Base-by-base conservation (phyloP, 2,113 vertebrate species). In the Acanthochromis polyacanthus region DNA sequence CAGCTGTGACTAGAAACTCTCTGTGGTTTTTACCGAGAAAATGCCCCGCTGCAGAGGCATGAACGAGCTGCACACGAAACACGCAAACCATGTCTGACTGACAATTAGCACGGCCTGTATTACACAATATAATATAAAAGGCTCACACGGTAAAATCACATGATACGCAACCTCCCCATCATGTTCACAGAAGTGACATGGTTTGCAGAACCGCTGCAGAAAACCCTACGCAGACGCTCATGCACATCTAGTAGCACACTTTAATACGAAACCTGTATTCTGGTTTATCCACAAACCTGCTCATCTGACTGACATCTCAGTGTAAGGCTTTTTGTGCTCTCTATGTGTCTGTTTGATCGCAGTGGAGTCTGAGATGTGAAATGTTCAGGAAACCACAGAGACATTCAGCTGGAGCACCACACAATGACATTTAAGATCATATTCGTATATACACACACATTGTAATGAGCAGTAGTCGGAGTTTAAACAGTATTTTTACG, bases 321-420 rank as follows among this genome's bases (percentile, higher is more conserved):
- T 8, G 45, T 23, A 57, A 48, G 6, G 19, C 57, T 52, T 40
- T 63, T 38, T 58, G 17, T 63, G 51, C 46, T 64, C 1, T 12
- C 5, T 16, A n/a, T 22, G 48, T 25, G 51, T 64, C 3, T 70
- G 20, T 64, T 55, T 66, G 83, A 78, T 67, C 58, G 85, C 20
- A 50, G 53, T 36, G 9, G 28, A 75, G 45, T 61, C 48, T 2
- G 36, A 77, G 78, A 80, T 69, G 79, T 48, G 46, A 75, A 73
- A 76, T 78, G 73, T 85, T 88, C 88, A 92, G 90, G 90, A 92
- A 92, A 85, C 90, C 90, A 85, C 90, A 87, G 36, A 86, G 32
- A 78, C 77, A 61, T 67, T 70, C 78, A 14, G 38, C 71, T 75
- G 36, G 30, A 78, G 61, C 64, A 3, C 56, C 66, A 69, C 69